phyloP scores from a whole-genome alignment of 2,797 vertebrate genomes.

The Labeo calbasu region DNA sequence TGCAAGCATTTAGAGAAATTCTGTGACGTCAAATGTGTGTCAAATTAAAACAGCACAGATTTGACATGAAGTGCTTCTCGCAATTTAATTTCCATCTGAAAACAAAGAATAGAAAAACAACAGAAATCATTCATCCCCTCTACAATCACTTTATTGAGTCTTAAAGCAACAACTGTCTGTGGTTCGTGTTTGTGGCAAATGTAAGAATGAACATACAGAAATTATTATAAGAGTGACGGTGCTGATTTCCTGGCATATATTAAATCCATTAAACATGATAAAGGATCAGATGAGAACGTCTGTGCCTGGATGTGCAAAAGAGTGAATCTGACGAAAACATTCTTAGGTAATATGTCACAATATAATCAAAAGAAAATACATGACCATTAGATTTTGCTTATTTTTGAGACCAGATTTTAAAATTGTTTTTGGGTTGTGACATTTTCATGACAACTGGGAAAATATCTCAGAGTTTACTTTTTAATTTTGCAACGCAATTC shows the following conservation, averaged over 20 bases:
- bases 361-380: not conserved
- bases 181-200: constrained; percentile 3
- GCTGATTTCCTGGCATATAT: constrained; percentile 34
- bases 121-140: not conserved
- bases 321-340: not conserved
- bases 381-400: not conserved
- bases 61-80: not conserved
- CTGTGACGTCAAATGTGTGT: not conserved
- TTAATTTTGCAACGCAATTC: too few relatives aligned
- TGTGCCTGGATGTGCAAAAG: constrained; percentile 14
- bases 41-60: not conserved
- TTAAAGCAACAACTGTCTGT: constrained; percentile 43
- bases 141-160: constrained; percentile 57
- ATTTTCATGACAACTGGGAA: too few relatives aligned
- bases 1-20: not conserved
- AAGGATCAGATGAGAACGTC: constrained; percentile 21
- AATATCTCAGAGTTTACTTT: not conserved
- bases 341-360: constrained; percentile 25
- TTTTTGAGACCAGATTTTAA: not conserved
- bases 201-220: not conserved
- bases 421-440: not conserved
- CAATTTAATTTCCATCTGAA: not conserved
- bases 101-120: not conserved
- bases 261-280: constrained; percentile 22
- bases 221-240: constrained; percentile 31